These are phyloP conservation scores for Halictus quadricinctus DNA, from an alignment of 2,888 invertebrate genomes.

Conservation along the genomic window DNA sequence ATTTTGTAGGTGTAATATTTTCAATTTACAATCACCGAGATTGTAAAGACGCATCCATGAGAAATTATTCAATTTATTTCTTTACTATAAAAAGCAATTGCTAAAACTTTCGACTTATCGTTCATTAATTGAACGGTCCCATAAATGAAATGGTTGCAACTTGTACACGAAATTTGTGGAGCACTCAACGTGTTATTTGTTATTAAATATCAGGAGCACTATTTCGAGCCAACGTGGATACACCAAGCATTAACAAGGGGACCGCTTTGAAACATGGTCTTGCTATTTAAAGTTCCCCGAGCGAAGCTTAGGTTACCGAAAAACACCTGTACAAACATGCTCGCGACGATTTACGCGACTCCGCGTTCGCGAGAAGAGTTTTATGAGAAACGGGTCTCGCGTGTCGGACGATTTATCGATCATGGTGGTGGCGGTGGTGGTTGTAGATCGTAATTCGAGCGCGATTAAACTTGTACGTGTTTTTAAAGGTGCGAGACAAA, in stretches of 20 bases:
- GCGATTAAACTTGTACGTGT: background rate
- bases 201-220: too few species aligned
- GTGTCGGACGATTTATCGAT: background rate
- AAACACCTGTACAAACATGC: slow-evolving; percentile 54
- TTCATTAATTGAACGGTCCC: too few species aligned
- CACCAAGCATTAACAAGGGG: slow-evolving; percentile 12
- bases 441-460: background rate
- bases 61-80: too few species aligned
- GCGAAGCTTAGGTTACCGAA: slow-evolving; percentile 20
- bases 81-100: too few species aligned
- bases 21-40: too few species aligned
- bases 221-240: background rate
- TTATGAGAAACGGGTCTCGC: slow-evolving; percentile 24
- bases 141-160: too few species aligned
- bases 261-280: slow-evolving; percentile 11
- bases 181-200: too few species aligned
- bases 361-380: slow-evolving; percentile 8
- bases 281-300: slow-evolving; percentile 40
- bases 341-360: slow-evolving; percentile 37
- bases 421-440: too few species aligned
- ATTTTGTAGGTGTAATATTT: too few species aligned
- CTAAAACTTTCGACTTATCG: too few species aligned
- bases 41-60: too few species aligned
- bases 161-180: too few species aligned
- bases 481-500: background rate